Conservation (phyloP, 2,113 vertebrate genomes). For the Hassar affinis region DNA sequence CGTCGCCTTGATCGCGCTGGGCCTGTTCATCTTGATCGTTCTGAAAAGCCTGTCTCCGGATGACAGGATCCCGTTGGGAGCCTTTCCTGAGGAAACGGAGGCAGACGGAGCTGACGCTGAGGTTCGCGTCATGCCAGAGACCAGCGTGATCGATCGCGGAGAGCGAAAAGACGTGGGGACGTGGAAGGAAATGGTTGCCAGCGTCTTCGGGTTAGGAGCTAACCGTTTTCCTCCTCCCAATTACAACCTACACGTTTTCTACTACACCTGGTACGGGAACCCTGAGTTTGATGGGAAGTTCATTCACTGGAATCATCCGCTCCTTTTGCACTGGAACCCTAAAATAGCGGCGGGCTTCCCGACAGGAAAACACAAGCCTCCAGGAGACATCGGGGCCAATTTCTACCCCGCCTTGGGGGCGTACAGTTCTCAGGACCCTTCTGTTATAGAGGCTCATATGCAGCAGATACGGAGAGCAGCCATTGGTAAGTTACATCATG, state of each 20-base stretch:
- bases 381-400: conserved; percentile 89
- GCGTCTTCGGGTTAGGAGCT: not conserved
- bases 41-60: conserved; percentile 84
- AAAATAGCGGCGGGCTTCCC: conserved; percentile 86
- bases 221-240: conserved; percentile 79
- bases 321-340: conserved; percentile 90
- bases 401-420: conserved; percentile 92
- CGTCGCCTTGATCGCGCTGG: conserved; percentile 77
- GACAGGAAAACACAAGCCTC: conserved; percentile 85
- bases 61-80: conserved; percentile 72
- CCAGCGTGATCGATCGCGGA: conserved; percentile 41
- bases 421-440: conserved; percentile 92
- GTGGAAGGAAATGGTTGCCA: conserved; percentile 54
- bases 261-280: conserved; percentile 94
- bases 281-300: conserved; percentile 91
- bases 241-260: conserved; percentile 91
- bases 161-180: conserved; percentile 55
- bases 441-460: conserved; percentile 91
- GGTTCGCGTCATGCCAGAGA: conserved; percentile 49
- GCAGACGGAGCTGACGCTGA: conserved; percentile 6
- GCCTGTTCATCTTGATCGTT: conserved; percentile 82
- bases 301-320: conserved; percentile 91
- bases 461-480: conserved; percentile 86
- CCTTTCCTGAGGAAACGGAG: not conserved
- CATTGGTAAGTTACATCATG: conserved; percentile 77